Evolutionary conservation across 2,113 vertebrate species (phyloP), one percentile per base, ranked within the genome.

Genomic region (Henicopernis longicauda): DNA sequence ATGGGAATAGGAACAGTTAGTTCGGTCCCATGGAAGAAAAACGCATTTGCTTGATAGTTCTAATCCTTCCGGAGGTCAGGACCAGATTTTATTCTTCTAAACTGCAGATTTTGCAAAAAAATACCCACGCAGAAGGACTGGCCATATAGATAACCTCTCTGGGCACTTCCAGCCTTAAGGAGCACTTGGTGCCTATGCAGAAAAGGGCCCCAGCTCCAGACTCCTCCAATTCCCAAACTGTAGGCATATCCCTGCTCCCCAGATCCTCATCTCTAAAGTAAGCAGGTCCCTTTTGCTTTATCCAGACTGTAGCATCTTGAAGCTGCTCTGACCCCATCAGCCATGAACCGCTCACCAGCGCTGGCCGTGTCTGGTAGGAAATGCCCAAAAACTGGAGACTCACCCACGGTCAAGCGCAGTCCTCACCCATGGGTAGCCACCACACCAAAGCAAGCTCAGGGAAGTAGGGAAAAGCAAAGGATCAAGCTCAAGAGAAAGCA

Each of bases 21-120:
- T 96, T 97, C 83, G 44, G 96, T 96, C 96, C 93, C 97, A 97
- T 92, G 97, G 97, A 96, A 97, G 96, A 97, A 88, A 97, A 97
- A 95, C 10, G 66, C 91, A 26, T 95, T 94, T 80, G 94, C 94
- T 92, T 91, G 91, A 96, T 96, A 89, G 97, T 89, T 95, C 93
- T 90, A 89, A 91, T 95, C 96, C 94, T 97, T 97, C 97, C 95
- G 93, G 97, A 97, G 97, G 97, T 97, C 96, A 96, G 93, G 72
- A 96, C 17, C 89, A 87, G 85, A 82, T 94, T 97, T 95, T 83
- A 73, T 95, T 92, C 96, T 96, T 90, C 84, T 71, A 90, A 97
- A 95, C 11, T 95, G 96, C 95, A 95, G 91, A 95, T 95, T 86
- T 89, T 74, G 97, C 94, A 96, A 23, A 91, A 57, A 62, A 29